phyloP scores from a whole-genome alignment of 2,888 invertebrate species.

The Eulithis testata region DNA sequence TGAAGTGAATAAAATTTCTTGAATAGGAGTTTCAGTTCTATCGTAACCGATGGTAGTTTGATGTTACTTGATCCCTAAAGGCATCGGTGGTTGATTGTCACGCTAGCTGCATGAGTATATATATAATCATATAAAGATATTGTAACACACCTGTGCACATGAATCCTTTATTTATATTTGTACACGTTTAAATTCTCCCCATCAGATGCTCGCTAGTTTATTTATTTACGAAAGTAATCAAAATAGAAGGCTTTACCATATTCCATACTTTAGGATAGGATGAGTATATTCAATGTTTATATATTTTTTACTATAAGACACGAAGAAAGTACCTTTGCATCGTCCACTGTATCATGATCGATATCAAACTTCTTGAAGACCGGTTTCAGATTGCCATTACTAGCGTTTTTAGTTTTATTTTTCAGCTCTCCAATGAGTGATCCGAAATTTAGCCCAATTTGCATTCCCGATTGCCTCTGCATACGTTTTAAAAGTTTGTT shows the following conservation, averaged over 20 bases:
- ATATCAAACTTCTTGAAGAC: constrained; percentile 77
- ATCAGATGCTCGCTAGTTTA: too few species aligned
- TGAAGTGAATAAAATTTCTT: background rate
- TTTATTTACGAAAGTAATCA: too few species aligned
- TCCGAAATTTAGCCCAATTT: constrained; percentile 71
- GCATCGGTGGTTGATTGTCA: constrained; percentile 51
- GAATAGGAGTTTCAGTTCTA: constrained; percentile 8
- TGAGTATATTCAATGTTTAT: too few species aligned
- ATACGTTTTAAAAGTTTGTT: constrained; percentile 64
- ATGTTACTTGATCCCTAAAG: constrained; percentile 48
- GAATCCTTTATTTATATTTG: background rate
- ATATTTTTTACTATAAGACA: too few species aligned
- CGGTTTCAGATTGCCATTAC: constrained; percentile 70
- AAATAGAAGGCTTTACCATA: too few species aligned
- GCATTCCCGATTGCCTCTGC: constrained; percentile 69
- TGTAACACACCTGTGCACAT: background rate
- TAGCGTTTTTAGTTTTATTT: constrained; percentile 69
- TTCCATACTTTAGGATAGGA: too few species aligned
- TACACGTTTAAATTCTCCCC: too few species aligned
- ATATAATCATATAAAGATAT: constrained; percentile 27
- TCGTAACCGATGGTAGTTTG: background rate
- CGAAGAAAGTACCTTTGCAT: constrained; percentile 56
- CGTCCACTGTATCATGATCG: constrained; percentile 61
- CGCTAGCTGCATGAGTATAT: constrained; percentile 44
- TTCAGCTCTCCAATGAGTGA: constrained; percentile 78